A percentile compares a stretch with the other conserved stretches of the same genome.
These are phyloP conservation scores for Contarinia nasturtii DNA, from an alignment of 1,140 invertebrate species.

Conservation along the genomic window DNA sequence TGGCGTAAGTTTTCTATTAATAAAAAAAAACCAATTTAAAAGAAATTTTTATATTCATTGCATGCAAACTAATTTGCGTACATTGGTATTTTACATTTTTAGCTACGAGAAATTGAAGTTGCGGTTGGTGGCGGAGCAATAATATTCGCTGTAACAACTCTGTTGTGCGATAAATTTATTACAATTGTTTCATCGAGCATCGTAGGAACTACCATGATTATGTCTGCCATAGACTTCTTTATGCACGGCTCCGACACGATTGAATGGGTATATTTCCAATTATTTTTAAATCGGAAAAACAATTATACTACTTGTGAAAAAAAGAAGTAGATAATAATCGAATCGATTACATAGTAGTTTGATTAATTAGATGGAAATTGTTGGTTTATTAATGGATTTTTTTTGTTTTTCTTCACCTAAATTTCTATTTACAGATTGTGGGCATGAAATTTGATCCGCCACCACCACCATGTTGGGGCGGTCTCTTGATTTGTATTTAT, in stretches of 20 bases:
- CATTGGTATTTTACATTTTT: background rate
- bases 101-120: conserved; percentile 16
- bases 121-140: conserved; percentile 20
- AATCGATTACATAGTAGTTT: too few species aligned
- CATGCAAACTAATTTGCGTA: too few species aligned
- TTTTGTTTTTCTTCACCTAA: too few species aligned
- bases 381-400: too few species aligned
- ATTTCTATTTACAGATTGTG: conserved; percentile 13
- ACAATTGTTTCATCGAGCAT: conserved; percentile 22
- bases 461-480: conserved; percentile 22
- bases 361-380: too few species aligned
- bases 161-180: conserved; percentile 22
- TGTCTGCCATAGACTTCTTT: conserved; percentile 20
- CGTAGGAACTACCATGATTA: conserved; percentile 21
- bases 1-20: conserved; percentile 14
- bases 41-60: background rate
- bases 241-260: conserved; percentile 20
- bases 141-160: conserved; percentile 20
- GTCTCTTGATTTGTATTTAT: conserved; percentile 19
- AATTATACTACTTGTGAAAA: too few species aligned
- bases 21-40: background rate
- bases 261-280: conserved; percentile 13
- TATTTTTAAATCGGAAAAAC: too few species aligned
- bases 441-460: conserved; percentile 19
- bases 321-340: too few species aligned